A percentile compares a stretch with the other conserved stretches of the same genome.
phyloP scores from a whole-genome alignment of 2,888 invertebrate genomes.

The Corbicula japonica region DNA sequence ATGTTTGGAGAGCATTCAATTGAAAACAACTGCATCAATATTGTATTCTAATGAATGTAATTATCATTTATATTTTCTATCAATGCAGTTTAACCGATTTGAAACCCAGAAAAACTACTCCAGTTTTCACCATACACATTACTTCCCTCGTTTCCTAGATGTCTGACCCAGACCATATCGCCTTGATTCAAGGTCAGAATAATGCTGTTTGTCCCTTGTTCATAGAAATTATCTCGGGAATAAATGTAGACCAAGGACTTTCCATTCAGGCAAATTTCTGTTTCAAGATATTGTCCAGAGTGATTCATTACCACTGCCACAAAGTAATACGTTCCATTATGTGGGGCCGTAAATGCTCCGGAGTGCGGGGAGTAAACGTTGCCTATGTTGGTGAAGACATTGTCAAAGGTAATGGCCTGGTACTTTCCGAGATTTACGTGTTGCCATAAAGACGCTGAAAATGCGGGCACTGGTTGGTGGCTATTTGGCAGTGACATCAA shows the following conservation, averaged over 20 bases:
- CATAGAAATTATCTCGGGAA: background rate
- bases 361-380: slow-evolving; percentile 38
- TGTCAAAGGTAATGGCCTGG: slow-evolving; percentile 45
- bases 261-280: slow-evolving; percentile 46
- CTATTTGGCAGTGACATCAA: too few relatives aligned
- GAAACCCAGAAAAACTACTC: background rate
- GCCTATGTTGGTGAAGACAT: slow-evolving; percentile 47
- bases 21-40: too few relatives aligned
- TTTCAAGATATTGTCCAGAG: slow-evolving; percentile 29
- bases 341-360: slow-evolving; percentile 50
- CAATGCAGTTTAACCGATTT: too few relatives aligned
- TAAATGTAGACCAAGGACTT: background rate
- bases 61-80: too few relatives aligned
- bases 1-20: too few relatives aligned
- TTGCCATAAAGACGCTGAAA: too few relatives aligned
- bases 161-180: slow-evolving; percentile 48
- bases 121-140: background rate
- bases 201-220: slow-evolving; percentile 28
- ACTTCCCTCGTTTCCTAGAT: background rate
- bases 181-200: too few relatives aligned
- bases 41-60: too few relatives aligned
- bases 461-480: too few relatives aligned
- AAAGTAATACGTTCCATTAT: slow-evolving; percentile 46
- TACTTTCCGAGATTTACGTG: slow-evolving; percentile 42
- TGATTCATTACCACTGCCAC: slow-evolving; percentile 33